phyloP scores from a whole-genome alignment of 2,888 invertebrate species.

The Keiferia lycopersicella region DNA sequence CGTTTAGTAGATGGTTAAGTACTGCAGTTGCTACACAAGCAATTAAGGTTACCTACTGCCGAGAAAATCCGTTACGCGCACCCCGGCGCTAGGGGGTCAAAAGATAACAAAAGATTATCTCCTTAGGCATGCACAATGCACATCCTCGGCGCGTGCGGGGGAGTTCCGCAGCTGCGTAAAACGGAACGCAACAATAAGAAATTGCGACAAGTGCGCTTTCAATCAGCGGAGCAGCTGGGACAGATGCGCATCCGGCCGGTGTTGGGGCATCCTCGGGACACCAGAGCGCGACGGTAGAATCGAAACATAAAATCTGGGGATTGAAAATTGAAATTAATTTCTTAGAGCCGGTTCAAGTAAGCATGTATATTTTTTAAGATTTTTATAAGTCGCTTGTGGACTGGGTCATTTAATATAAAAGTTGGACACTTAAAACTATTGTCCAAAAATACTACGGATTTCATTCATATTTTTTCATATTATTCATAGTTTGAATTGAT shows the following conservation, averaged over 20 bases:
- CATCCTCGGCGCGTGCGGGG: conserved; percentile 33
- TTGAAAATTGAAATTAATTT: too few relatives aligned
- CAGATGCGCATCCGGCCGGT: conserved; percentile 20
- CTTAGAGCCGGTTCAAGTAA: too few relatives aligned
- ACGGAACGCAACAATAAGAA: conserved; percentile 28
- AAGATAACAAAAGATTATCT: conserved; percentile 15
- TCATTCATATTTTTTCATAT: too few relatives aligned
- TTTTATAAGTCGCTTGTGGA: too few relatives aligned
- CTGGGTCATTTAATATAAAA: too few relatives aligned
- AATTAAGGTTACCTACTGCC: neutral
- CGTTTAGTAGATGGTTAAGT: too few relatives aligned
- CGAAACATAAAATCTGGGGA: too few relatives aligned
- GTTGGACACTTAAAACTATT: too few relatives aligned
- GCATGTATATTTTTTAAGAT: too few relatives aligned
- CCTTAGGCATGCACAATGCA: conserved; percentile 9
- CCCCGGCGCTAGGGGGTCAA: conserved; percentile 7
- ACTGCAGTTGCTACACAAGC: neutral
- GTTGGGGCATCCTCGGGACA: conserved; percentile 1
- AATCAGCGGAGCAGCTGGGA: conserved; percentile 44
- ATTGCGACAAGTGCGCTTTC: conserved; percentile 42
- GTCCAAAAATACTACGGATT: too few relatives aligned
- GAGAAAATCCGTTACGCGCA: neutral
- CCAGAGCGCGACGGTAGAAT: neutral
- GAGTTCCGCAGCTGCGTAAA: conserved; percentile 30
- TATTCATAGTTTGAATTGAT: too few relatives aligned